Percentiles rank a stretch among this genome's conserved stretches.
Conservation (phyloP, 2,888 invertebrate species). For the Stegana nigrithorax region DNA sequence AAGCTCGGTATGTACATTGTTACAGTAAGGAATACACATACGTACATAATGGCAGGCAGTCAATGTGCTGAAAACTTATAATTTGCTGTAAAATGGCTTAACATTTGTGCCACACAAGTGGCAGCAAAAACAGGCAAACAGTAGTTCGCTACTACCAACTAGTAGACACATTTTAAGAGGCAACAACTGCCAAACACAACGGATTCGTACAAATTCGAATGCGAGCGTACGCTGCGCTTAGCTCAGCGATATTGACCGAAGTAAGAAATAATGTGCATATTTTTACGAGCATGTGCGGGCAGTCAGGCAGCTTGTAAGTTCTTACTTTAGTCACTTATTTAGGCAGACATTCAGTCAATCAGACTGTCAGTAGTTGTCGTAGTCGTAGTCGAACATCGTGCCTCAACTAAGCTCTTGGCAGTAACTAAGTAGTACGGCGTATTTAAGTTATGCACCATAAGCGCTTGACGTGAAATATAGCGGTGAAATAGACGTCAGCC, state of each 20-base stretch:
- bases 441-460: background rate
- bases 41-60: background rate
- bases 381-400: background rate
- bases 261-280: conserved; percentile 54
- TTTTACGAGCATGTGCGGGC: conserved; percentile 52
- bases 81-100: conserved; percentile 58
- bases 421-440: too few relatives aligned
- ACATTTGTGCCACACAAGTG: conserved; percentile 29
- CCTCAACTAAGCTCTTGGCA: too few relatives aligned
- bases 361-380: background rate
- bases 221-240: background rate
- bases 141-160: background rate
- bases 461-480: conserved; percentile 9
- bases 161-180: too few relatives aligned
- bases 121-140: background rate
- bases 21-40: background rate
- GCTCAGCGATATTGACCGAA: conserved; percentile 33
- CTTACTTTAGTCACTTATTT: background rate
- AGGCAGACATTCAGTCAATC: background rate
- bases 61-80: conserved; percentile 44
- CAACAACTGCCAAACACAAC: too few relatives aligned
- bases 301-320: conserved; percentile 32
- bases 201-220: background rate
- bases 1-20: background rate
- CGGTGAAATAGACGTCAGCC: background rate